A percentile compares a stretch with the other conserved stretches of the same genome.
Conservation (phyloP, 2,888 invertebrate species). For the Athrips mouffetella region DNA sequence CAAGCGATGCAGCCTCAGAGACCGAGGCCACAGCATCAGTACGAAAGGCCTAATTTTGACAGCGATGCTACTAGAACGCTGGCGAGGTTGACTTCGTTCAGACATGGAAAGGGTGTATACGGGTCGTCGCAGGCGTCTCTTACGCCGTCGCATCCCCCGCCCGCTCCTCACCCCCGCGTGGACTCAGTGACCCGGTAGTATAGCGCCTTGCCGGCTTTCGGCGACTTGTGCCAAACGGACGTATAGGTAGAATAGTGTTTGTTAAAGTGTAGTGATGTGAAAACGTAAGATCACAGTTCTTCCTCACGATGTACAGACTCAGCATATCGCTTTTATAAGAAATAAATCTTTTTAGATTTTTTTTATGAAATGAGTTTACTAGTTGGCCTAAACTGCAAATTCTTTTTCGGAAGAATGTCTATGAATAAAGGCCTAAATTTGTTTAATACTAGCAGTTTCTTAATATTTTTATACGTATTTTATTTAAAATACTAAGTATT, state of each 20-base stretch:
- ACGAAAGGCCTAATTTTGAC: slow-evolving; percentile 72
- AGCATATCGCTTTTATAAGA: slow-evolving; percentile 30
- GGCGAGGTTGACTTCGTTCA: slow-evolving; percentile 65
- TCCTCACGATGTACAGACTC: slow-evolving; percentile 42
- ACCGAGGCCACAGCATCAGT: slow-evolving; percentile 64
- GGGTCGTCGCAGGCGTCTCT: slow-evolving; percentile 46
- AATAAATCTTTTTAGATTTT: slow-evolving; percentile 23
- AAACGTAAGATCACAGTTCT: slow-evolving; percentile 53
- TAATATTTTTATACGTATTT: slow-evolving; percentile 29
- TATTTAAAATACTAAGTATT: slow-evolving; percentile 45
- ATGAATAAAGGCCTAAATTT: too few relatives aligned
- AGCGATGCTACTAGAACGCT: slow-evolving; percentile 58
- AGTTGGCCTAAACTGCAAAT: slow-evolving; percentile 21
- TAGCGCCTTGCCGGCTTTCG: slow-evolving; percentile 74
- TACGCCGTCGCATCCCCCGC: slow-evolving; percentile 58
- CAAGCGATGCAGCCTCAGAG: slow-evolving; percentile 65
- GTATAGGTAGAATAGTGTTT: slow-evolving; percentile 55
- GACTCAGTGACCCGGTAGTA: slow-evolving; percentile 75
- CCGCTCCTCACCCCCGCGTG: slow-evolving; percentile 60
- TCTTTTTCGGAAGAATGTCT: too few relatives aligned
- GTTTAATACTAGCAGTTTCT: too few relatives aligned
- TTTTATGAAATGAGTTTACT: too few relatives aligned
- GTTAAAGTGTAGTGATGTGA: slow-evolving; percentile 48
- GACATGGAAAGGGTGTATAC: slow-evolving; percentile 52
- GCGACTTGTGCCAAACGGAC: slow-evolving; percentile 77